Percentiles rank a stretch among this genome's conserved stretches.
Evolutionary conservation across 1,140 invertebrate species (phyloP).

Genomic region (Saxidomus purpurata): DNA sequence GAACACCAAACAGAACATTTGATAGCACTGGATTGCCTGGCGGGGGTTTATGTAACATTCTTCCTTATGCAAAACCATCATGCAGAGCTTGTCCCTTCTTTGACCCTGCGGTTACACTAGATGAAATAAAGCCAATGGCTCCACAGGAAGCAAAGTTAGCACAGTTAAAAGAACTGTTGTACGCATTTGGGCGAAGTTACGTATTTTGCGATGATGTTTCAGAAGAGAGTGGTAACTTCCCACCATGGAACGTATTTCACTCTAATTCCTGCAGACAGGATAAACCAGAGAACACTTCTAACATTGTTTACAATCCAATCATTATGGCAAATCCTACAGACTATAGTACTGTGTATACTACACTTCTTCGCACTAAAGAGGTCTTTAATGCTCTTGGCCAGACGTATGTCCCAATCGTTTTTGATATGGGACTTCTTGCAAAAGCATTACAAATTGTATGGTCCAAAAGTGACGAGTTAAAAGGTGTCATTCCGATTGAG

Average conservation of each 20-base stretch:
- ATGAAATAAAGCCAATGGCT: no score
- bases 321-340: slow-evolving; percentile 45
- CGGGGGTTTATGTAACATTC: no score
- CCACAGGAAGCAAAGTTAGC: no score
- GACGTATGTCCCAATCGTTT: neutral
- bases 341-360: slow-evolving; percentile 55
- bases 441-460: slow-evolving; percentile 42
- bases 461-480: neutral
- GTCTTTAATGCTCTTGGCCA: slow-evolving; percentile 6
- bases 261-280: neutral
- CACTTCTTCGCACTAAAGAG: slow-evolving; percentile 9
- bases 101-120: no score
- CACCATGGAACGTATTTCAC: neutral
- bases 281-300: neutral
- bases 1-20: no score
- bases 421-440: slow-evolving; percentile 45
- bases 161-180: no score
- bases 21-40: no score
- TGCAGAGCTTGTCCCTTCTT: no score
- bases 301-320: slow-evolving; percentile 26
- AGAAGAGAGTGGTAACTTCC: no score
- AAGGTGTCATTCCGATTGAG: slow-evolving; percentile 40
- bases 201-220: no score
- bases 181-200: no score
- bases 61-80: no score